Conservation (phyloP, 1,140 invertebrate genomes). For the Drosophila obscura region DNA sequence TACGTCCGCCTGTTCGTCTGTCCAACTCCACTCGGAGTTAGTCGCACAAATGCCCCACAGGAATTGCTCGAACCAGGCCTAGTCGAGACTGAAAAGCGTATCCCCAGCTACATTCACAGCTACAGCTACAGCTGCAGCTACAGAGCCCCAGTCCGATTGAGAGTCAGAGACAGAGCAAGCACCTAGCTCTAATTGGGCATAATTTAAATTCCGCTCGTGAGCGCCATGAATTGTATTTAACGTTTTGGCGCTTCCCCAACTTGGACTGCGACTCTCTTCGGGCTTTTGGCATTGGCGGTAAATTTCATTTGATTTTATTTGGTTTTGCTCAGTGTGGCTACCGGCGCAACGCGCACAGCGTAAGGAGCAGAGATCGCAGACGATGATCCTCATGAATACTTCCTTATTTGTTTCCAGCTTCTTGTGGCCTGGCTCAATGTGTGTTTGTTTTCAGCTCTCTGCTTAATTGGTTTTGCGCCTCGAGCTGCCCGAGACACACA, state of each 20-base stretch:
- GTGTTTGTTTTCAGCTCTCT: conserved; percentile 51
- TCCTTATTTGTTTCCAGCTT: conserved; percentile 70
- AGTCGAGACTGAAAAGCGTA: conserved; percentile 17
- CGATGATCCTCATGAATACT: conserved; percentile 59
- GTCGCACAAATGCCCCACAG: conserved; percentile 61
- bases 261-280: conserved; percentile 48
- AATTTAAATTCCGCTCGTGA: conserved; percentile 82
- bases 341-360: conserved; percentile 13
- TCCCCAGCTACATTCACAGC: conserved; percentile 1
- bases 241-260: conserved; percentile 80
- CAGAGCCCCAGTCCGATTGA: conserved; percentile 27
- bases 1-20: conserved; percentile 28
- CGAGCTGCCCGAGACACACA: conserved; percentile 33
- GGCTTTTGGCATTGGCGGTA: conserved; percentile 59
- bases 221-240: conserved; percentile 82
- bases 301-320: conserved; percentile 81
- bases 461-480: conserved; percentile 81
- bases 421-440: conserved; percentile 9
- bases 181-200: conserved; percentile 82
- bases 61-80: conserved; percentile 51
- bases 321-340: conserved; percentile 39
- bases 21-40: conserved; percentile 34
- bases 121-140: conserved; percentile 26
- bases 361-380: conserved; percentile 43
- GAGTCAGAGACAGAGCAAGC: conserved; percentile 33